Percentiles rank a stretch among this genome's conserved stretches.
phyloP scores from a whole-genome alignment of 2,113 vertebrate genomes.

The Dipodomys spectabilis region DNA sequence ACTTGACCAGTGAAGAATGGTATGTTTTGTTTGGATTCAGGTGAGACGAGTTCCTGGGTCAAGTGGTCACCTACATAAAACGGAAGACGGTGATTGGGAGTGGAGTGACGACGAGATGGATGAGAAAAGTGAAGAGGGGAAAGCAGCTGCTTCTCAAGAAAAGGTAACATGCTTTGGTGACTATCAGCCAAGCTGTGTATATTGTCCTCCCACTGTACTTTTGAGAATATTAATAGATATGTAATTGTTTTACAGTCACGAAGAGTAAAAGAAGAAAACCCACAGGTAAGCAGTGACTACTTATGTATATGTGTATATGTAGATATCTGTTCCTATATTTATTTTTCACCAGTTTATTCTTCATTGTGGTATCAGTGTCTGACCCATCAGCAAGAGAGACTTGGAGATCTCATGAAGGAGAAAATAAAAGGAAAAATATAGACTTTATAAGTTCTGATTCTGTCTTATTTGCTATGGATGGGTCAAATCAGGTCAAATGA shows the following conservation, averaged over 20 bases:
- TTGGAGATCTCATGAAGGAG: not conserved
- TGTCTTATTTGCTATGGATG: not conserved
- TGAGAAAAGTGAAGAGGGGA: constrained; percentile 95
- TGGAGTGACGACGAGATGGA: constrained; percentile 99
- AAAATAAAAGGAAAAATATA: not conserved
- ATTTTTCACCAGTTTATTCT: not conserved
- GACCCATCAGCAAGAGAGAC: not conserved
- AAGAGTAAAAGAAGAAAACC: constrained; percentile 92
- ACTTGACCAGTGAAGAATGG: constrained; percentile 16
- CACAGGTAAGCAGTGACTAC: constrained; percentile 84
- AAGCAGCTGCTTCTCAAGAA: constrained; percentile 94
- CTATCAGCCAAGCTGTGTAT: not conserved
- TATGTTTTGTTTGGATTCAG: constrained; percentile 82
- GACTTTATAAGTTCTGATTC: not conserved
- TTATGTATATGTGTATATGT: not conserved
- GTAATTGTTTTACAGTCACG: constrained; percentile 91
- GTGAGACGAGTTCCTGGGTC: constrained; percentile 97
- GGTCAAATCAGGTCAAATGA: not conserved
- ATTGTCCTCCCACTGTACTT: not conserved
- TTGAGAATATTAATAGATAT: constrained; percentile 15
- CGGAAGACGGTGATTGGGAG: constrained; percentile 98
- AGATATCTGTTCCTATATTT: not conserved
- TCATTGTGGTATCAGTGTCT: not conserved
- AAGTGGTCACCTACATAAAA: constrained; percentile 98
- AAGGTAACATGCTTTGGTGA: constrained; percentile 86